Conservation (phyloP, 1,140 invertebrate species). For the Cotesia chilonis region DNA sequence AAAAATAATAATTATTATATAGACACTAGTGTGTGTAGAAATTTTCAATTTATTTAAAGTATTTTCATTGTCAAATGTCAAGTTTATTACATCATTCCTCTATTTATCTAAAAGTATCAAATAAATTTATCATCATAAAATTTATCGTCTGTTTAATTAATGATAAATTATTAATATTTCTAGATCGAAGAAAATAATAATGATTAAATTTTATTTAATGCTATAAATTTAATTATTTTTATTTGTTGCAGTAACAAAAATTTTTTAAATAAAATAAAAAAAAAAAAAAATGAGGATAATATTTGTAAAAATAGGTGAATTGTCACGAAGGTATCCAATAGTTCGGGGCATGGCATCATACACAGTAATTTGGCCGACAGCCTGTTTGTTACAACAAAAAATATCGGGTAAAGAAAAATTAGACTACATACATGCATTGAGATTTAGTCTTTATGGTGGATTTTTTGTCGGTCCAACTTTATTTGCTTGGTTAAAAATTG, state of each 20-base stretch:
- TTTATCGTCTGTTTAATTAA: too few species aligned
- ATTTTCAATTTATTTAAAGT: too few species aligned
- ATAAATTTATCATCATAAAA: not conserved
- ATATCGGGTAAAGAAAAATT: slow-evolving; percentile 67
- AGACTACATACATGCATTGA: slow-evolving; percentile 68
- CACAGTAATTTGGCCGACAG: slow-evolving; percentile 75
- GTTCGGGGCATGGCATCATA: slow-evolving; percentile 78
- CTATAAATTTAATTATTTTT: slow-evolving; percentile 16
- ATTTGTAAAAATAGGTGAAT: slow-evolving; percentile 58
- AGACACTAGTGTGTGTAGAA: too few species aligned
- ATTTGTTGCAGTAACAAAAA: slow-evolving; percentile 19
- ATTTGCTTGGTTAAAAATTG: slow-evolving; percentile 74
- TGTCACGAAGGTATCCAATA: slow-evolving; percentile 67
- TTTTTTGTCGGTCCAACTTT: slow-evolving; percentile 77
- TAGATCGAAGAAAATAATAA: too few species aligned
- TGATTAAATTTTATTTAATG: too few species aligned
- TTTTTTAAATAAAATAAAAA: slow-evolving; percentile 36
- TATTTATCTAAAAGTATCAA: too few species aligned
- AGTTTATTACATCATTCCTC: too few species aligned
- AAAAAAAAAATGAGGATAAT: slow-evolving; percentile 54
- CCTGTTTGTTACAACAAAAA: slow-evolving; percentile 70
- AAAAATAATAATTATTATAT: too few species aligned
- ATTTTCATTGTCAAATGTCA: too few species aligned
- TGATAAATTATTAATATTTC: too few species aligned
- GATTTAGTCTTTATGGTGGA: slow-evolving; percentile 76